Conservation (phyloP, 2,113 vertebrate species). For the Mixornis gularis region DNA sequence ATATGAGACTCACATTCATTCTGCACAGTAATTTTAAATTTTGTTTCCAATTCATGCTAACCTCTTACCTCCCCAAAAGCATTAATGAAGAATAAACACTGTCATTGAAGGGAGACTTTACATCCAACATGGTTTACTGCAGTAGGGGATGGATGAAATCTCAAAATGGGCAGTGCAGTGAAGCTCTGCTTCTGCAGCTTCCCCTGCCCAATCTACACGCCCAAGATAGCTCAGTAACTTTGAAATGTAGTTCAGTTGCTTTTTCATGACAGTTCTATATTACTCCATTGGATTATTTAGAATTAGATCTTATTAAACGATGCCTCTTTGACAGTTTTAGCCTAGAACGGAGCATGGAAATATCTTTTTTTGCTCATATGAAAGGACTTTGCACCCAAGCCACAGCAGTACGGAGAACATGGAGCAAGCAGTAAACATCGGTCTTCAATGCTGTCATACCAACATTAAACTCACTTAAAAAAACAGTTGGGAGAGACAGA, state of each 20-base stretch:
- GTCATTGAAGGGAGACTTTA: neutral
- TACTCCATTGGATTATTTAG: neutral
- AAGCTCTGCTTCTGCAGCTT: neutral
- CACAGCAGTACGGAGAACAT: neutral
- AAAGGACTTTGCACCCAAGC: neutral
- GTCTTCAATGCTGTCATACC: neutral
- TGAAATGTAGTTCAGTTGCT: neutral
- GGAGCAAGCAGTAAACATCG: neutral
- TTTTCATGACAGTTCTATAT: neutral
- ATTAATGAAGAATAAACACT: neutral
- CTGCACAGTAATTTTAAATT: neutral
- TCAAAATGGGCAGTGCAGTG: neutral
- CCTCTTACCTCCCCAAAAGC: neutral
- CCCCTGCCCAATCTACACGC: neutral
- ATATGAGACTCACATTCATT: neutral
- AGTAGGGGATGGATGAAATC: neutral
- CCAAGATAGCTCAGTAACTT: neutral
- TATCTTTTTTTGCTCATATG: neutral
- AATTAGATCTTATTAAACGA: neutral
- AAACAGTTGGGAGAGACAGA: neutral
- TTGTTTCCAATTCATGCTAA: neutral
- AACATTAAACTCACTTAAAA: neutral
- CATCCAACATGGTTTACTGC: rapidly evolving
- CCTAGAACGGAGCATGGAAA: neutral
- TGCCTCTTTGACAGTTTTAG: neutral